Percentiles rank a stretch among this genome's conserved stretches.
These are phyloP conservation scores for Adelphocoris suturalis DNA, from an alignment of 2,888 invertebrate genomes.

Conservation along the genomic window DNA sequence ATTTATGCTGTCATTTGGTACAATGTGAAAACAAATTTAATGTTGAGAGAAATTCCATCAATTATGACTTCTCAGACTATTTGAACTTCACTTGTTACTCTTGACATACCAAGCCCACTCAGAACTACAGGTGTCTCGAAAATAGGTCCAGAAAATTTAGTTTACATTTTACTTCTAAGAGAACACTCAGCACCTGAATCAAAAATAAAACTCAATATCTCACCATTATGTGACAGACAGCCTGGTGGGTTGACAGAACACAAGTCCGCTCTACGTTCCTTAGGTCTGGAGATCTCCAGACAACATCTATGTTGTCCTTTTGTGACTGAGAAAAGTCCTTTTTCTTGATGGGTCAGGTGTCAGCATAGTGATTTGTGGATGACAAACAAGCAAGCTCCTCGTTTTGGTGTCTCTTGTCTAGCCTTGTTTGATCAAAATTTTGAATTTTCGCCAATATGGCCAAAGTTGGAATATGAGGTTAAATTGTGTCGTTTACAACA, in stretches of 20 bases:
- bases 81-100: not conserved
- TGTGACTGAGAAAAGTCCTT: not conserved
- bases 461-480: not conserved
- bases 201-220: slow-evolving; percentile 45
- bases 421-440: not conserved
- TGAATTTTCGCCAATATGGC: not conserved
- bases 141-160: slow-evolving; percentile 48
- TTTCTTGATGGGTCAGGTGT: slow-evolving; percentile 40
- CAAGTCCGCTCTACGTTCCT: slow-evolving; percentile 44
- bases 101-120: slow-evolving; percentile 44
- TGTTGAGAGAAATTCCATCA: slow-evolving; percentile 26
- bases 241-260: slow-evolving; percentile 57
- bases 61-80: slow-evolving; percentile 42
- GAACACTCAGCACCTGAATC: slow-evolving; percentile 57
- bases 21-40: slow-evolving; percentile 58
- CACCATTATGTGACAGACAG: slow-evolving; percentile 29
- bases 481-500: not conserved
- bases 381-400: slow-evolving; percentile 45
- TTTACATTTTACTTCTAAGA: not conserved
- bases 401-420: not conserved
- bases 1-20: slow-evolving; percentile 23
- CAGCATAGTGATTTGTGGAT: slow-evolving; percentile 34
- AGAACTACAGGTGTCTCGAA: slow-evolving; percentile 54
- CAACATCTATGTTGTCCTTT: not conserved
- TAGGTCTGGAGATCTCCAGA: not conserved